Percentiles rank a stretch among this genome's conserved stretches.
These are phyloP conservation scores for Lycocerus yunnanus DNA, from an alignment of 2,888 invertebrate species.

Conservation along the genomic window DNA sequence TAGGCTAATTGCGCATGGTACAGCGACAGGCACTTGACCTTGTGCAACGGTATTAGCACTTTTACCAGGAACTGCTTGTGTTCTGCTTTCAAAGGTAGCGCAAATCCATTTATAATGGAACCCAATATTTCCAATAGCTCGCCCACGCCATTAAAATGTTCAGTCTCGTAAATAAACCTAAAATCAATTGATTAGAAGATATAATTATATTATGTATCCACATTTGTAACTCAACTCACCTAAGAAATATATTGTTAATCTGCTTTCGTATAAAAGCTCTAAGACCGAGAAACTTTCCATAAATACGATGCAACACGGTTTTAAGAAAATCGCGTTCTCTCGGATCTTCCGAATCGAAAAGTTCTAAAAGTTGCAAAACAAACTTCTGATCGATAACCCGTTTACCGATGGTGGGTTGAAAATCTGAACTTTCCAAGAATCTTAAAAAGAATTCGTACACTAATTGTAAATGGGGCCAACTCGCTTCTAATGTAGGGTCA, in stretches of 20 bases:
- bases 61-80: slow-evolving; percentile 96
- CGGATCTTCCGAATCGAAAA: slow-evolving; percentile 97
- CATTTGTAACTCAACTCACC: slow-evolving; percentile 58
- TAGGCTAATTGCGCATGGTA: slow-evolving; percentile 98
- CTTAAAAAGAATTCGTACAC: slow-evolving; percentile 99
- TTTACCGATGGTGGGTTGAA: slow-evolving; percentile 87
- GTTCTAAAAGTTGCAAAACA: slow-evolving; percentile 90
- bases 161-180: slow-evolving; percentile 98
- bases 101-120: slow-evolving; percentile 98
- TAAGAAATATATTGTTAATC: slow-evolving; percentile 96
- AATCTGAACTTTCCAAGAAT: slow-evolving; percentile 97
- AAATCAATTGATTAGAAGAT: background rate
- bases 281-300: slow-evolving; percentile 95
- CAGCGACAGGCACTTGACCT: slow-evolving; percentile 92
- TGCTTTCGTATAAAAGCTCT: slow-evolving; percentile 97
- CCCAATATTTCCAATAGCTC: slow-evolving; percentile 96
- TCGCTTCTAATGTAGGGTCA: slow-evolving; percentile 98
- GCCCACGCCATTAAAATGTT: slow-evolving; percentile 97
- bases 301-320: slow-evolving; percentile 97
- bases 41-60: slow-evolving; percentile 94
- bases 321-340: slow-evolving; percentile 95
- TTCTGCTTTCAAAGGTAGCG: slow-evolving; percentile 96
- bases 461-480: slow-evolving; percentile 98
- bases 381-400: slow-evolving; percentile 95
- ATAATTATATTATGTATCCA: background rate